Conservation (phyloP, 2,113 vertebrate genomes). For the Elephantulus edwardii region DNA sequence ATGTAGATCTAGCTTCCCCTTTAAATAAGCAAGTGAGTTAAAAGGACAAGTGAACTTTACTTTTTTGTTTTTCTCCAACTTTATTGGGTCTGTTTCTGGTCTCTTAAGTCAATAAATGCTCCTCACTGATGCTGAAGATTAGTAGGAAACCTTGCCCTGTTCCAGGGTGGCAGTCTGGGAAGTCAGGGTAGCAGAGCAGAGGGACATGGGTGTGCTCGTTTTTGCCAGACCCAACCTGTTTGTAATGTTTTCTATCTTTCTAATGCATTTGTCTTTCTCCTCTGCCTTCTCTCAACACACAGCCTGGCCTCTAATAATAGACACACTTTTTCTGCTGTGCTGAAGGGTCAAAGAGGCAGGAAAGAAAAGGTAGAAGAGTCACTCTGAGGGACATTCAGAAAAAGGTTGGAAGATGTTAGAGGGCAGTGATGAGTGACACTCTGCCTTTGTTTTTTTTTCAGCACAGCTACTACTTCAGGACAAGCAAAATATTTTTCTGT, state of each 20-base stretch:
- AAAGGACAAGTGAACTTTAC: neutral
- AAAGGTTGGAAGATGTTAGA: neutral
- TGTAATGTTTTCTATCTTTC: neutral
- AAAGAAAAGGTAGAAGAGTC: neutral
- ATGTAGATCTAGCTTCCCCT: neutral
- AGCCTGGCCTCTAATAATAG: neutral
- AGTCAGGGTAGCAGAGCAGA: neutral
- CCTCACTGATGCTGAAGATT: rapidly evolving
- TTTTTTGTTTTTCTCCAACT: neutral
- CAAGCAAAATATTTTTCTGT: neutral
- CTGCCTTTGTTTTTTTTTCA: neutral
- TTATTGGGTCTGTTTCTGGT: neutral
- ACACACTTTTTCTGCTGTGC: neutral
- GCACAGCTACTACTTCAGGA: neutral
- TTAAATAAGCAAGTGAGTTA: neutral
- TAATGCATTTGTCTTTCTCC: neutral
- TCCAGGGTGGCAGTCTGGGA: too few species aligned
- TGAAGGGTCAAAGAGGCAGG: neutral
- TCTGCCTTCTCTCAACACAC: neutral
- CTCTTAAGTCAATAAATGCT: neutral
- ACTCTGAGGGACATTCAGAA: neutral
- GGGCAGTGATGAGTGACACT: neutral
- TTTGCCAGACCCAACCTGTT: neutral
- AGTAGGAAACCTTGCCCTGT: neutral
- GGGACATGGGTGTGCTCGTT: neutral